A percentile compares a stretch with the other conserved stretches of the same genome.
phyloP scores from a whole-genome alignment of 2,888 invertebrate genomes.

The Sarcophaga caerulescens region DNA sequence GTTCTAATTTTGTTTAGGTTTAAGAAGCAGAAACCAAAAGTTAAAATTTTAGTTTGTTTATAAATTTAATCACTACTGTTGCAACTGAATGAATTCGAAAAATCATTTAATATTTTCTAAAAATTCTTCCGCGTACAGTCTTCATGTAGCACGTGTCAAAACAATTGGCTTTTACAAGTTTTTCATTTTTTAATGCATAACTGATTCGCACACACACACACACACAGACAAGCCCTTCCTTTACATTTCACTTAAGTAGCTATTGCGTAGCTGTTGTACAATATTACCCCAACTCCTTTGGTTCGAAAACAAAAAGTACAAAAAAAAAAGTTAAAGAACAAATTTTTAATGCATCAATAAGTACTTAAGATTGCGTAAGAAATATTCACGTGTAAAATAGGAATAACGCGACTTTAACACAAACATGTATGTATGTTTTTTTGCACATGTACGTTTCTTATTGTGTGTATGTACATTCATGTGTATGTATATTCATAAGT shows the following conservation, averaged over 20 bases:
- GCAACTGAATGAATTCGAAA: too few relatives aligned
- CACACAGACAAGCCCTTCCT: background rate
- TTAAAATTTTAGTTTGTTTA: too few relatives aligned
- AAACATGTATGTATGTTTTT: background rate
- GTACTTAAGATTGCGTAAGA: slow-evolving; percentile 57
- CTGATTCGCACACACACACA: background rate
- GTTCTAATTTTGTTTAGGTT: too few relatives aligned
- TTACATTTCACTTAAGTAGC: background rate
- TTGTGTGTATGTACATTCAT: background rate
- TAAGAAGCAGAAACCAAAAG: too few relatives aligned
- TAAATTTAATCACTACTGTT: too few relatives aligned
- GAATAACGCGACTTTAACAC: background rate
- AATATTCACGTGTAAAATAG: slow-evolving; percentile 43
- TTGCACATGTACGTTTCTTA: background rate
- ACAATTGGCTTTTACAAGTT: slow-evolving; percentile 5
- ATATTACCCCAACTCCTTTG: slow-evolving; percentile 1
- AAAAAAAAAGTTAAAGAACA: slow-evolving; percentile 41
- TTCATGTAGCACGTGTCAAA: background rate
- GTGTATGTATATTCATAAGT: too few relatives aligned
- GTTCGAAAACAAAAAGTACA: background rate
- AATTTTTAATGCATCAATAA: slow-evolving; percentile 54
- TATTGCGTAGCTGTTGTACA: background rate
- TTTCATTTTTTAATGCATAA: background rate
- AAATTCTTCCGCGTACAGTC: too few relatives aligned
- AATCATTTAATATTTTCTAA: too few relatives aligned